Evolutionary conservation across 2,888 invertebrate genomes (phyloP).

Genomic region (Aplocera efformata): DNA sequence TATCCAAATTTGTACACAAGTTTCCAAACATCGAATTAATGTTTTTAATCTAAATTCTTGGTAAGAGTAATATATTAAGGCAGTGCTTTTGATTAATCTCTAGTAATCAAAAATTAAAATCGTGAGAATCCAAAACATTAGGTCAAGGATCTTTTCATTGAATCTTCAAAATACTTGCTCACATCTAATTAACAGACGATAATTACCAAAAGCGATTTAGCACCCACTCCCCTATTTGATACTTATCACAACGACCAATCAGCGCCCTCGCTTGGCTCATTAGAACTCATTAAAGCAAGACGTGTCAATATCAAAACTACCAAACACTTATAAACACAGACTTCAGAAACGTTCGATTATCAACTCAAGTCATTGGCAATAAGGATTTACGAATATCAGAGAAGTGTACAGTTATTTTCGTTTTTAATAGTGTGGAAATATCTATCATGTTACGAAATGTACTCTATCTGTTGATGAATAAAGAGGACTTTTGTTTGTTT

Average conservation of each 20-base stretch:
- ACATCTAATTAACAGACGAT: constrained; percentile 21
- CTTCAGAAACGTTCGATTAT: constrained; percentile 1
- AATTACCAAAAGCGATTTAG: constrained; percentile 26
- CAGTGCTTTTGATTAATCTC: too few species aligned
- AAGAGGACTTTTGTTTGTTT: constrained; percentile 33
- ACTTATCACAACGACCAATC: constrained; percentile 50
- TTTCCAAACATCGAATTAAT: too few species aligned
- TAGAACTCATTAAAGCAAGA: constrained; percentile 45
- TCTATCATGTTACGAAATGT: constrained; percentile 27
- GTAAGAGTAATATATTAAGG: too few species aligned
- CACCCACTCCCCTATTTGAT: constrained; percentile 28
- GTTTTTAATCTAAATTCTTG: too few species aligned
- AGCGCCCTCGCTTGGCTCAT: constrained; percentile 41
- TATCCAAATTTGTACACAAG: too few species aligned
- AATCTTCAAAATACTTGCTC: constrained; percentile 13
- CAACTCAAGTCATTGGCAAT: constrained; percentile 15
- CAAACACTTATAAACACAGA: constrained; percentile 20
- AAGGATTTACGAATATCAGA: neutral
- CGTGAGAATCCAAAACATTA: constrained; percentile 13
- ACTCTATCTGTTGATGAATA: constrained; percentile 22
- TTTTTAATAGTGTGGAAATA: constrained; percentile 30
- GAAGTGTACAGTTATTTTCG: constrained; percentile 6
- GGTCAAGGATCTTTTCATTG: constrained; percentile 25
- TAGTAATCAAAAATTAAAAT: too few species aligned
- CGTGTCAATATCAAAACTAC: constrained; percentile 41